phyloP scores from a whole-genome alignment of 2,888 invertebrate species.

The Heteropelma amictum region DNA sequence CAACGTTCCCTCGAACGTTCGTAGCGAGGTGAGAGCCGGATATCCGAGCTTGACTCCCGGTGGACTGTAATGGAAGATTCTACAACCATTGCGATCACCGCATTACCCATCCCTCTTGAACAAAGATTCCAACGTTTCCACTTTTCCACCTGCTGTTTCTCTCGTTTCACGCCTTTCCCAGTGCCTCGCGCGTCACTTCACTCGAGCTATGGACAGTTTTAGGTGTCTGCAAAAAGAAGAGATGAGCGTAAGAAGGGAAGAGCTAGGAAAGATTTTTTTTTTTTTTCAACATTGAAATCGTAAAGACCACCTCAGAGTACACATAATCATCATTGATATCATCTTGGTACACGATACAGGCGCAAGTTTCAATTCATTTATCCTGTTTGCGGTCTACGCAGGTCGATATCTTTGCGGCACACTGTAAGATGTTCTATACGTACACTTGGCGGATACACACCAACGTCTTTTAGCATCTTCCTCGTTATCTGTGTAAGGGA shows the following conservation, averaged over 20 bases:
- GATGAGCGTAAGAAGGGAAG: too few species aligned
- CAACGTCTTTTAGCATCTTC: slow-evolving; percentile 25
- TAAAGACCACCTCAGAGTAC: not conserved
- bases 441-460: slow-evolving; percentile 7
- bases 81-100: slow-evolving; percentile 14
- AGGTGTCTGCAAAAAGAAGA: too few species aligned
- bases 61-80: slow-evolving; percentile 46
- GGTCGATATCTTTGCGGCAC: slow-evolving; percentile 15
- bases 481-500: not conserved
- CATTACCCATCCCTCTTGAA: not conserved
- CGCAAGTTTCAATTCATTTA: slow-evolving; percentile 17
- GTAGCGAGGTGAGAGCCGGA: slow-evolving; percentile 16
- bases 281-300: too few species aligned
- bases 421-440: slow-evolving; percentile 19
- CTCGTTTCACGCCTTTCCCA: not conserved
- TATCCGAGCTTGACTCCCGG: slow-evolving; percentile 37
- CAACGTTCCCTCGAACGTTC: slow-evolving; percentile 5
- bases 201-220: too few species aligned
- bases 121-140: not conserved
- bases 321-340: not conserved
- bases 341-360: slow-evolving; percentile 1
- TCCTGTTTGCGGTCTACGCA: slow-evolving; percentile 8
- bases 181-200: too few species aligned
- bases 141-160: not conserved
- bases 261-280: too few species aligned